Evolutionary conservation across 1,140 invertebrate genomes (phyloP).

Genomic region (Popillia japonica): DNA sequence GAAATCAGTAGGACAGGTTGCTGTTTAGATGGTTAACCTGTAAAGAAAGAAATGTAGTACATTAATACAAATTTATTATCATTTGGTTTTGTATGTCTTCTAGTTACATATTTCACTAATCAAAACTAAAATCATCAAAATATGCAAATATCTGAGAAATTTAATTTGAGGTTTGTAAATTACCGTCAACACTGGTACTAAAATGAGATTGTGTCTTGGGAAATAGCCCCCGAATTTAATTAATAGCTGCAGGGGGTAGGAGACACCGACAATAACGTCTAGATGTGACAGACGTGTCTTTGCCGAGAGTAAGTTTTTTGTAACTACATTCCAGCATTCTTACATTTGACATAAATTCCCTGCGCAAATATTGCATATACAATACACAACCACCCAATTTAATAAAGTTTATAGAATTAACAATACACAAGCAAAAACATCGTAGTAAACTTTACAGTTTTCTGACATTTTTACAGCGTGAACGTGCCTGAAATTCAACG

Average conservation of each 20-base stretch:
- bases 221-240: background rate
- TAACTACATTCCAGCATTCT: background rate
- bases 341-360: background rate
- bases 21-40: background rate
- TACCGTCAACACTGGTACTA: background rate
- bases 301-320: background rate
- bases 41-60: background rate
- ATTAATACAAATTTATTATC: background rate
- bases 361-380: no score
- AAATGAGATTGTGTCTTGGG: background rate
- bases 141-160: background rate
- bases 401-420: slow-evolving; percentile 4
- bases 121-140: background rate
- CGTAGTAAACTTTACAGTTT: background rate
- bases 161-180: background rate
- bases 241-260: background rate
- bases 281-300: background rate
- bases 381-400: background rate
- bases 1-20: background rate
- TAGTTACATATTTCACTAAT: background rate
- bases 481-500: slow-evolving; percentile 26
- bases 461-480: slow-evolving; percentile 12
- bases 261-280: background rate
- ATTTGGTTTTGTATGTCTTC: background rate
- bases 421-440: background rate